These are phyloP conservation scores for Alexandromys fortis DNA, from an alignment of 2,113 vertebrate genomes.

Conservation along the genomic window DNA sequence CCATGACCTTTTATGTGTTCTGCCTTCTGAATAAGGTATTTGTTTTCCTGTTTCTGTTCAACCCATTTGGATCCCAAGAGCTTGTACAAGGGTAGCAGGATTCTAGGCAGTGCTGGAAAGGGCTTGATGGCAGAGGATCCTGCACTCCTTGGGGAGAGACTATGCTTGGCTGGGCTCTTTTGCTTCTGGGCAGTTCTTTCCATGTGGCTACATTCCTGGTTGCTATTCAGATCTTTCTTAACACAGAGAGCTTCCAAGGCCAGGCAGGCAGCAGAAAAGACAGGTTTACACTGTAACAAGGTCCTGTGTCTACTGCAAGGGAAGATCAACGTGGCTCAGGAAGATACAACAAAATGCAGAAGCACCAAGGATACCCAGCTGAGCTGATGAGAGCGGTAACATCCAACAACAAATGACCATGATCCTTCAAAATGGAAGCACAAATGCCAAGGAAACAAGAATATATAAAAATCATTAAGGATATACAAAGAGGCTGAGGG, in stretches of 20 bases:
- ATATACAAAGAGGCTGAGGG: background rate
- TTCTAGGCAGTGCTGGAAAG: background rate
- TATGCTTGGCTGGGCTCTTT: conserved; percentile 12
- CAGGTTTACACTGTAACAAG: background rate
- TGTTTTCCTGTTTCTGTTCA: background rate
- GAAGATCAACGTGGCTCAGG: background rate
- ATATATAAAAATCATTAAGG: conserved; percentile 14
- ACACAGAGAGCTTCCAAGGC: conserved; percentile 29
- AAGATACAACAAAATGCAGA: conserved; percentile 14
- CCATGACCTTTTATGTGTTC: background rate
- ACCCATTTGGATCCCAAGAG: background rate
- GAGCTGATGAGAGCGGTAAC: background rate
- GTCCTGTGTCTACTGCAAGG: background rate
- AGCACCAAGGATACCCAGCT: background rate
- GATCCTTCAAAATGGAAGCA: conserved; percentile 50
- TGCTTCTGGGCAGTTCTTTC: conserved; percentile 27
- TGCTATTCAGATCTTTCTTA: conserved; percentile 16
- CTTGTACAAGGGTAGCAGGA: background rate
- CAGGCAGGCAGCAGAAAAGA: background rate
- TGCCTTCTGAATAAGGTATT: background rate
- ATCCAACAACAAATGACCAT: background rate
- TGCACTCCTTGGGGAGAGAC: background rate
- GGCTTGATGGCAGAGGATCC: background rate
- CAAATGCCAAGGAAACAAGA: conserved; percentile 15
- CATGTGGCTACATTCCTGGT: background rate